Conservation (phyloP, 2,797 vertebrate species). For the Limosa lapponica region DNA sequence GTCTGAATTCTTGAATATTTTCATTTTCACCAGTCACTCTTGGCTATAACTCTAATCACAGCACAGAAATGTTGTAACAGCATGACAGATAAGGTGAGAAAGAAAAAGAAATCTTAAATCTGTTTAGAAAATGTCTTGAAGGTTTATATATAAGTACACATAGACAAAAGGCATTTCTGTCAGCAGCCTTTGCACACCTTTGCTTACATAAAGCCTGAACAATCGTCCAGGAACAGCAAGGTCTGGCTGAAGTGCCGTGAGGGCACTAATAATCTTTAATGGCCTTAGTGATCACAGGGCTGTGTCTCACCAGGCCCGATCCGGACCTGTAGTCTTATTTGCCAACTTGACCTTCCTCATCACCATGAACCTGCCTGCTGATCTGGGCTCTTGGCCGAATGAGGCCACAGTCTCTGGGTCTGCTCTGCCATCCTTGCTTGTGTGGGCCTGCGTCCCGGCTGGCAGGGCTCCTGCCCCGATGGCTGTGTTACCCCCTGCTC, state of each 20-base stretch:
- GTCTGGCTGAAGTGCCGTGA: neutral
- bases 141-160: neutral
- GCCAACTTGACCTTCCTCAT: neutral
- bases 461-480: neutral
- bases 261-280: neutral
- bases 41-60: neutral
- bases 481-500: neutral
- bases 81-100: neutral
- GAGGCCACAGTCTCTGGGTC: fast-evolving
- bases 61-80: neutral
- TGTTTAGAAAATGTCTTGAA: neutral
- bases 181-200: neutral
- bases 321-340: neutral
- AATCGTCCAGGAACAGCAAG: neutral
- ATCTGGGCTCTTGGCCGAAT: fast-evolving
- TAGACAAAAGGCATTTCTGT: neutral
- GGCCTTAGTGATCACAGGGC: fast-evolving
- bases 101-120: neutral
- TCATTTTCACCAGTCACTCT: neutral
- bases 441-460: neutral
- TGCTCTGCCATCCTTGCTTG: neutral
- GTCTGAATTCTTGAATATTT: neutral
- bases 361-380: neutral
- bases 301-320: neutral
- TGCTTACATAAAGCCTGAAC: neutral